A percentile compares a stretch with the other conserved stretches of the same genome.
Evolutionary conservation across 1,140 invertebrate genomes (phyloP).

Genomic region (Pomacea maculata): DNA sequence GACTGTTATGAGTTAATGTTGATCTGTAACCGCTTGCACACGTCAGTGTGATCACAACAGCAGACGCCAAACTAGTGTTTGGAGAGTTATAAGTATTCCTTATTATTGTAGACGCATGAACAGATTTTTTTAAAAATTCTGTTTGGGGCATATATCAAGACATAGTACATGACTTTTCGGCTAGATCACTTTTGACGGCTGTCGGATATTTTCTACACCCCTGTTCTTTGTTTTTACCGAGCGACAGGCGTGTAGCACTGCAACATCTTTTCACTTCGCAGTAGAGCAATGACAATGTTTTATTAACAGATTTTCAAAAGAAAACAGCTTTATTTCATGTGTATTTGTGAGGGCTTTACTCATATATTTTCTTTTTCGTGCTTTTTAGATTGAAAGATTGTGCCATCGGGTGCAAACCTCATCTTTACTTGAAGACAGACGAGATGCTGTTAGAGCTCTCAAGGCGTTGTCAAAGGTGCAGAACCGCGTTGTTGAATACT

Average conservation of each 20-base stretch:
- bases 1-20: conserved; percentile 13
- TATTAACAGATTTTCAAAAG: not conserved
- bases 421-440: conserved; percentile 89
- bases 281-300: too few species aligned
- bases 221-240: too few species aligned
- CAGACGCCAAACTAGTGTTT: not conserved
- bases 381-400: conserved; percentile 85
- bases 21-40: not conserved
- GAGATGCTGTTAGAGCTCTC: conserved; percentile 95
- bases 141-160: too few species aligned
- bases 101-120: not conserved
- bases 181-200: too few species aligned
- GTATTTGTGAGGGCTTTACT: not conserved
- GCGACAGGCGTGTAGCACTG: too few species aligned
- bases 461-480: conserved; percentile 85
- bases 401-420: conserved; percentile 92
- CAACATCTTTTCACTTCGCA: too few species aligned
- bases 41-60: not conserved
- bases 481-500: not conserved
- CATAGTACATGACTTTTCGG: too few species aligned
- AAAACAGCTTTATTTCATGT: not conserved
- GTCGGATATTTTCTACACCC: too few species aligned
- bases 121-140: too few species aligned
- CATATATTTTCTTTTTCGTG: conserved; percentile 20
- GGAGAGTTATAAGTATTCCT: not conserved